Conservation (phyloP, 1,140 invertebrate genomes). For the Cherax destructor region DNA sequence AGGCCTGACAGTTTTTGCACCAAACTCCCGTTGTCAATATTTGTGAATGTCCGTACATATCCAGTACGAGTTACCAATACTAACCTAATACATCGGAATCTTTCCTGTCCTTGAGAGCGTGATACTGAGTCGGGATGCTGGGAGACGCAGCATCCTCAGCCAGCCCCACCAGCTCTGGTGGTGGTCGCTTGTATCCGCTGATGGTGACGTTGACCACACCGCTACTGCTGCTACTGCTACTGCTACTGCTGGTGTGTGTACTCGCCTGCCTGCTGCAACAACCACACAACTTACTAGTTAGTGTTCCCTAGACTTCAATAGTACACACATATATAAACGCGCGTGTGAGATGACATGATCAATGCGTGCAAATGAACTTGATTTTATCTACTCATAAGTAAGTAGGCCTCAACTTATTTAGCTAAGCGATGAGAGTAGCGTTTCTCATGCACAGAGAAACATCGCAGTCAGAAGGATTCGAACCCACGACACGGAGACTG, state of each 20-base stretch:
- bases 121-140: neutral
- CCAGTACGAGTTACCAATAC: neutral
- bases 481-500: too few species aligned
- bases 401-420: too few species aligned
- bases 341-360: neutral
- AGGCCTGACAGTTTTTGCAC: too few species aligned
- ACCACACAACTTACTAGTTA: too few species aligned
- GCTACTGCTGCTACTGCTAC: conserved; percentile 47
- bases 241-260: conserved; percentile 21
- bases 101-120: conserved; percentile 24
- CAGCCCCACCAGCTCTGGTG: neutral
- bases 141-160: neutral
- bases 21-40: too few species aligned
- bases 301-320: neutral
- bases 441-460: too few species aligned
- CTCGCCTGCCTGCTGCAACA: conserved; percentile 31
- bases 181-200: conserved; percentile 21
- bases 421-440: too few species aligned
- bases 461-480: too few species aligned
- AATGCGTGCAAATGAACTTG: too few species aligned
- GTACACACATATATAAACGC: too few species aligned
- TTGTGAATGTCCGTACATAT: too few species aligned
- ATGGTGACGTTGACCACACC: conserved; percentile 7
- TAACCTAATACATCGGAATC: conserved; percentile 45
- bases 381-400: too few species aligned